Evolutionary conservation across 2,113 vertebrate genomes (phyloP).

Genomic region (Martes martes): DNA sequence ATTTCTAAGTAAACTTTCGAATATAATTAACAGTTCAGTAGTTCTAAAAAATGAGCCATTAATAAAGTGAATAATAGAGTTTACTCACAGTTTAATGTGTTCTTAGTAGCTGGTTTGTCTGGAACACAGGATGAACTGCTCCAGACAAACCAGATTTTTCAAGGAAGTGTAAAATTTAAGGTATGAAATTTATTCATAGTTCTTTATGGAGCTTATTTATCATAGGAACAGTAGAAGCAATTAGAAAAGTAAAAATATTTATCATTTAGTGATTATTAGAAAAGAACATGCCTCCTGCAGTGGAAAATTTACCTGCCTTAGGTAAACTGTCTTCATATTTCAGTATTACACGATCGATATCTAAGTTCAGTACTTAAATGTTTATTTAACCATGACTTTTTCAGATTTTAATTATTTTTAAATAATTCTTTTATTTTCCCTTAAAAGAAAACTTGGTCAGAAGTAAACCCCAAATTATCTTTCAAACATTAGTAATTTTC

Average conservation of each 20-base stretch:
- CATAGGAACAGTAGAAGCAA: neutral
- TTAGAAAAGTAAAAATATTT: slow-evolving; percentile 77
- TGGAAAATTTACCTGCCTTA: slow-evolving; percentile 13
- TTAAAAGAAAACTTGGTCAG: neutral
- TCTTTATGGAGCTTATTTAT: neutral
- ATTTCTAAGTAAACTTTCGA: slow-evolving; percentile 82
- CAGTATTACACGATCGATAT: neutral
- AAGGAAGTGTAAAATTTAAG: neutral
- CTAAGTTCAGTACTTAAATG: neutral
- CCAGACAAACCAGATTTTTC: neutral
- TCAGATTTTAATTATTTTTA: neutral
- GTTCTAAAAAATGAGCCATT: slow-evolving; percentile 84
- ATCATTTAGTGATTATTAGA: slow-evolving; percentile 44
- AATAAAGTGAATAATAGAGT: slow-evolving; percentile 83
- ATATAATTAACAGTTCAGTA: slow-evolving; percentile 87
- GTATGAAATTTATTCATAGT: neutral
- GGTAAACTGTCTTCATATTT: neutral
- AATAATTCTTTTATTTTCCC: neutral
- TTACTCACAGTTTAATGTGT: slow-evolving; percentile 84
- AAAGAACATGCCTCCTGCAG: slow-evolving; percentile 61
- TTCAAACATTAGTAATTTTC: neutral
- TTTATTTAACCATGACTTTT: neutral
- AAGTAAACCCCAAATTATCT: neutral
- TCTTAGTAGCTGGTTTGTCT: slow-evolving; percentile 59
- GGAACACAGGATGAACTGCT: neutral